Evolutionary conservation across 92 coral and sea anemone genomes (phyloP).

Genomic region (Zoanthus solanderi): DNA sequence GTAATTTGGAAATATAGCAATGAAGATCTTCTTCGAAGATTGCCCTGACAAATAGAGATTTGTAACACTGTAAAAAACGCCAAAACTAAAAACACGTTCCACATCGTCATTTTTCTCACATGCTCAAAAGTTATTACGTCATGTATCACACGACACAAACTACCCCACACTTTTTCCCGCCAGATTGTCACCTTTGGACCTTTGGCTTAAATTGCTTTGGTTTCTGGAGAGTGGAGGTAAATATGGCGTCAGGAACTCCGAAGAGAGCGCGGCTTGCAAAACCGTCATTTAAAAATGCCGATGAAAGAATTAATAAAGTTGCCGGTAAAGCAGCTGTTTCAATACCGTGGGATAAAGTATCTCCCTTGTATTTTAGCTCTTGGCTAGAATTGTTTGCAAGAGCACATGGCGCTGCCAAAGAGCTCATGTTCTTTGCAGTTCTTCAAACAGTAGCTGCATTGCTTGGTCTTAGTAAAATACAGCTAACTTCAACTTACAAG

Average conservation of each 20-base stretch:
- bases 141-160: not conserved
- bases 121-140: not conserved
- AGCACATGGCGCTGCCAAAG: constrained; percentile 59
- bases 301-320: constrained; percentile 48
- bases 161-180: not conserved
- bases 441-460: constrained; percentile 53
- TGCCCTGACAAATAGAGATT: not conserved
- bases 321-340: constrained; percentile 39
- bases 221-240: not conserved
- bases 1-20: not conserved
- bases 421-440: constrained; percentile 59
- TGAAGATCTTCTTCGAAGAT: constrained; percentile 10
- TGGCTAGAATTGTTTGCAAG: constrained; percentile 42
- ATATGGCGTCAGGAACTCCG: constrained; percentile 1
- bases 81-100: not conserved
- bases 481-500: constrained; percentile 47
- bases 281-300: constrained; percentile 20
- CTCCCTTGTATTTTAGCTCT: constrained; percentile 37
- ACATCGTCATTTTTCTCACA: constrained; percentile 1
- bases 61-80: not conserved
- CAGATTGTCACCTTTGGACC: not conserved
- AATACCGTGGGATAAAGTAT: constrained; percentile 36
- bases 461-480: constrained; percentile 49
- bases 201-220: not conserved
- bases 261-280: constrained; percentile 3